These are phyloP conservation scores for Forbesichthys papilliferus DNA, from an alignment of 2,113 vertebrate genomes.

Conservation along the genomic window DNA sequence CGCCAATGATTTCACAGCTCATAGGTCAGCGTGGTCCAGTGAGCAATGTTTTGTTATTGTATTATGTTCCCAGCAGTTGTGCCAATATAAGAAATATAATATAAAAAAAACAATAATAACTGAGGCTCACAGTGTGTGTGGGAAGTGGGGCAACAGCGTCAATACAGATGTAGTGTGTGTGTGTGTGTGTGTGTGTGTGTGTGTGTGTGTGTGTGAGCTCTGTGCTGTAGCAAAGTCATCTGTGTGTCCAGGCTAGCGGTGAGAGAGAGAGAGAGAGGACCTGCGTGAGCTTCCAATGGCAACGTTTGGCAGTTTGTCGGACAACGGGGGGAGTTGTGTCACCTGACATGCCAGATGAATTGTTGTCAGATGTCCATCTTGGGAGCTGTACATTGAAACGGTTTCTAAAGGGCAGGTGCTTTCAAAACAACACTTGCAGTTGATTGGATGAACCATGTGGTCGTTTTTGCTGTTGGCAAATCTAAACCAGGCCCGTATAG, in stretches of 20 bases:
- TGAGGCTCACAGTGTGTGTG: constrained; percentile 23
- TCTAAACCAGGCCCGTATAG: no score
- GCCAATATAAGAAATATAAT: constrained; percentile 47
- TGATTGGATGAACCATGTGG: no score
- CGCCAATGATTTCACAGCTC: constrained; percentile 48
- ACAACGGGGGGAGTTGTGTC: neutral
- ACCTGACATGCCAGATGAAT: no score
- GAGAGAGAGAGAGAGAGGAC: neutral
- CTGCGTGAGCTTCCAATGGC: neutral
- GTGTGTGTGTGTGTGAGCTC: neutral
- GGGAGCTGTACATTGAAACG: no score
- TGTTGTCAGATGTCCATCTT: no score
- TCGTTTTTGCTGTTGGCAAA: no score
- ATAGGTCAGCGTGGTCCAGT: constrained; percentile 59
- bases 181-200: no score
- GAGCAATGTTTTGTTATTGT: constrained; percentile 43
- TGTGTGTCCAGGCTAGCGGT: neutral
- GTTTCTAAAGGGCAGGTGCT: no score
- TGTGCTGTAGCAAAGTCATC: neutral
- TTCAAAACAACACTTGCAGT: no score
- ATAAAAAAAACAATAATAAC: constrained; percentile 42
- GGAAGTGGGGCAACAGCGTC: constrained; percentile 28
- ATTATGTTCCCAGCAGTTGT: neutral
- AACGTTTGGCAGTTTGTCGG: neutral
- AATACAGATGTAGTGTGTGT: constrained; percentile 25